These are phyloP conservation scores for Solen grandis DNA, from an alignment of 1,140 invertebrate genomes.

Conservation along the genomic window DNA sequence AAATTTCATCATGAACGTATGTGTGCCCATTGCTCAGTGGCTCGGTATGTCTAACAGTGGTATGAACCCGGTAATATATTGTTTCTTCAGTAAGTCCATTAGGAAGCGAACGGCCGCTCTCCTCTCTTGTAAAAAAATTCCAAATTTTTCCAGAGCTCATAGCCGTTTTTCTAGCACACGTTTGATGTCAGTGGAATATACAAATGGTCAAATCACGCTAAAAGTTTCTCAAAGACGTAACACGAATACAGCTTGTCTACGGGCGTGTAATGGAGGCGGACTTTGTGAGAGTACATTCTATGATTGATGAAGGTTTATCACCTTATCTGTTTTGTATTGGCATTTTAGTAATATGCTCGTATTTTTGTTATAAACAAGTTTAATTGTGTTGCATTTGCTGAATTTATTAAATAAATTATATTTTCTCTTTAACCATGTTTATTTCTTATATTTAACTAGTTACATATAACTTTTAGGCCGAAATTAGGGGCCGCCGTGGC, in stretches of 20 bases:
- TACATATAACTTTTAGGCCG: too few species aligned
- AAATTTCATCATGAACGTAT: conserved; percentile 13
- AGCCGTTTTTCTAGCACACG: conserved; percentile 60
- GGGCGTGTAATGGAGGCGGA: neutral
- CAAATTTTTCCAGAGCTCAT: conserved; percentile 15
- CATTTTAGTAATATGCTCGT: too few species aligned
- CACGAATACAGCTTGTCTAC: neutral
- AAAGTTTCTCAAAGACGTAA: conserved; percentile 3
- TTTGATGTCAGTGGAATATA: conserved; percentile 61
- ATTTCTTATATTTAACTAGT: too few species aligned
- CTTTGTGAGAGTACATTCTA: conserved; percentile 23
- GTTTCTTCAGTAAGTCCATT: conserved; percentile 98
- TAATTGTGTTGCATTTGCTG: too few species aligned
- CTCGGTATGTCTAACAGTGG: conserved; percentile 97
- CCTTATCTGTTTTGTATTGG: neutral
- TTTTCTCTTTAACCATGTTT: too few species aligned
- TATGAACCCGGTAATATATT: conserved; percentile 98
- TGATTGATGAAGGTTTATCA: neutral
- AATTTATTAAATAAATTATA: too few species aligned
- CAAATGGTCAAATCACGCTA: conserved; percentile 58
- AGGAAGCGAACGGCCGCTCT: conserved; percentile 88
- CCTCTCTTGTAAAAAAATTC: conserved; percentile 54
- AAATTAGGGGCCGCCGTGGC: too few species aligned
- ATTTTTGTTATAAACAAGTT: too few species aligned
- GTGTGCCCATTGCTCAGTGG: conserved; percentile 94